A percentile compares a stretch with the other conserved stretches of the same genome.
phyloP scores from a whole-genome alignment of 2,113 vertebrate species.

The Microcebus tavaratra region DNA sequence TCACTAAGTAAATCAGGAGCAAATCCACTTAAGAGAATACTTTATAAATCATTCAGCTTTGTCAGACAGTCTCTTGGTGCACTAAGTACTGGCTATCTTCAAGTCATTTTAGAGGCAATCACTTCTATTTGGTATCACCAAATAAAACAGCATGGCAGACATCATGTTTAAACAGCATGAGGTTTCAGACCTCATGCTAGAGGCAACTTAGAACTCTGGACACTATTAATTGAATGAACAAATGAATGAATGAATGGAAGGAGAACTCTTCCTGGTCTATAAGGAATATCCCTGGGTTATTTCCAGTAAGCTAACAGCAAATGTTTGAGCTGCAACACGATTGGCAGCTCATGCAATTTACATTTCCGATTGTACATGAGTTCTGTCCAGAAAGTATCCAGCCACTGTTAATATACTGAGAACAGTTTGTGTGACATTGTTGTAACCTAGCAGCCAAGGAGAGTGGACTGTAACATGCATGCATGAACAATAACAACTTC shows the following conservation, averaged over 20 bases:
- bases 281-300: background rate
- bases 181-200: background rate
- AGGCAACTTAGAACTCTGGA: background rate
- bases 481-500: too few species aligned
- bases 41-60: conserved; percentile 30
- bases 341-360: background rate
- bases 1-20: background rate
- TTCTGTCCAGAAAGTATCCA: too few species aligned
- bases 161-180: background rate
- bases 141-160: background rate
- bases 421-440: too few species aligned
- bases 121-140: background rate
- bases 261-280: background rate
- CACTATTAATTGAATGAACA: background rate
- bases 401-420: too few species aligned
- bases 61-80: background rate
- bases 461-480: too few species aligned
- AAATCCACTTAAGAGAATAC: background rate
- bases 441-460: too few species aligned
- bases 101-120: background rate
- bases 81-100: background rate
- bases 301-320: background rate
- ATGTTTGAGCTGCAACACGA: background rate
- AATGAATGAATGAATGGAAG: background rate
- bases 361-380: background rate